phyloP scores from a whole-genome alignment of 2,797 vertebrate genomes.

The Cuculus canorus region DNA sequence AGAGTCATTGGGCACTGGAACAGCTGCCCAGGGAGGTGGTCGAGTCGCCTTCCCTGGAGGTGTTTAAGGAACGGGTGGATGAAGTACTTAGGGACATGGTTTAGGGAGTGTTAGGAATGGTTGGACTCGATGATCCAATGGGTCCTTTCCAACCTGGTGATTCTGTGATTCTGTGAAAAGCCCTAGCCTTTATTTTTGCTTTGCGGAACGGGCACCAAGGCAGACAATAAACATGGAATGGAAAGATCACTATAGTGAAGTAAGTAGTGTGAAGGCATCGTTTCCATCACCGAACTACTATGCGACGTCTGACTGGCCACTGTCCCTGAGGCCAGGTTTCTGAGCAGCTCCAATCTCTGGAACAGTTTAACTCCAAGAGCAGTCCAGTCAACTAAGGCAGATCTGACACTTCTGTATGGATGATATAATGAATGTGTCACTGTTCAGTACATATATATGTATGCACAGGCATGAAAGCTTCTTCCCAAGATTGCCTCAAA shows the following conservation, averaged over 20 bases:
- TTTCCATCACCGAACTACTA: neutral
- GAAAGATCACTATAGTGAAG: neutral
- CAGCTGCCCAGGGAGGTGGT: too few relatives aligned
- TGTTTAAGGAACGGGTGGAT: too few relatives aligned
- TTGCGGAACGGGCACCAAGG: neutral
- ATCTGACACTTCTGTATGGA: neutral
- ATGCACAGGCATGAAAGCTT: neutral
- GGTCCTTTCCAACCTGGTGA: too few relatives aligned
- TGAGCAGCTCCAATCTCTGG: neutral
- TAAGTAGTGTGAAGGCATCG: neutral
- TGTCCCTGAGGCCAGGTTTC: neutral
- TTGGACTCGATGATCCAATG: too few relatives aligned
- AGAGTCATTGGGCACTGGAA: too few relatives aligned
- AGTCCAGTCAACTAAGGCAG: neutral
- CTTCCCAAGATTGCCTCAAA: neutral
- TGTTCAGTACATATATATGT: neutral
- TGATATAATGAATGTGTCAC: neutral
- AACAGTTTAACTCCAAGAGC: neutral
- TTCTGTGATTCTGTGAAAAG: too few relatives aligned
- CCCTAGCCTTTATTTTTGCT: neutral
- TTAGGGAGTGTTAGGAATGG: too few relatives aligned
- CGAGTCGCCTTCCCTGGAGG: too few relatives aligned
- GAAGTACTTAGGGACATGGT: too few relatives aligned
- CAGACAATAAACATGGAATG: neutral
- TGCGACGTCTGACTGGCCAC: neutral